These are phyloP conservation scores for Aramus guarauna DNA, from an alignment of 2,113 vertebrate species.

Conservation along the genomic window DNA sequence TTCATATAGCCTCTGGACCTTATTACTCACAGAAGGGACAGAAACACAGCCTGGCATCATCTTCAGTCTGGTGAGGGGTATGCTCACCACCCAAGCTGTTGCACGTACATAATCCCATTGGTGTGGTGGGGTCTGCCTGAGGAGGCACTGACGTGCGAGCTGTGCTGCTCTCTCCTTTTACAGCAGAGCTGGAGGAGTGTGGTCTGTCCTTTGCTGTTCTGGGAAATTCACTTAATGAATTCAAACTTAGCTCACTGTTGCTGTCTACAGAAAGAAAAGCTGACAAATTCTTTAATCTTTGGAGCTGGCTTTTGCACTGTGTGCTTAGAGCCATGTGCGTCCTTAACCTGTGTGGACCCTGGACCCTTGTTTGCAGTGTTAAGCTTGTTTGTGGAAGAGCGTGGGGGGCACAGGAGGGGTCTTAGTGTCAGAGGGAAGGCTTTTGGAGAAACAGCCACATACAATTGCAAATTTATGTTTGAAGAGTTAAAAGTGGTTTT, in stretches of 20 bases:
- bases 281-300: neutral
- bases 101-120: accelerated
- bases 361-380: neutral
- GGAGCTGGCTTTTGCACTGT: neutral
- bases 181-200: neutral
- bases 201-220: neutral
- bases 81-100: accelerated
- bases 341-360: constrained; percentile 39
- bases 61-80: neutral
- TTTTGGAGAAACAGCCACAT: neutral
- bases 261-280: neutral
- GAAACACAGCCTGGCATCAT: neutral
- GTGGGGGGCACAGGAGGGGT: neutral
- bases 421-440: neutral
- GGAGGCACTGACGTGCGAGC: neutral
- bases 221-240: neutral
- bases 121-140: neutral
- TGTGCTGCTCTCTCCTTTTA: neutral
- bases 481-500: neutral
- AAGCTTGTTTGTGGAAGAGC: neutral
- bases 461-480: neutral
- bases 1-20: neutral
- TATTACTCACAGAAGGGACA: neutral
- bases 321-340: neutral
- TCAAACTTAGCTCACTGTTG: neutral